Conservation (phyloP, 2,797 vertebrate species). For the Caiman crocodilus region DNA sequence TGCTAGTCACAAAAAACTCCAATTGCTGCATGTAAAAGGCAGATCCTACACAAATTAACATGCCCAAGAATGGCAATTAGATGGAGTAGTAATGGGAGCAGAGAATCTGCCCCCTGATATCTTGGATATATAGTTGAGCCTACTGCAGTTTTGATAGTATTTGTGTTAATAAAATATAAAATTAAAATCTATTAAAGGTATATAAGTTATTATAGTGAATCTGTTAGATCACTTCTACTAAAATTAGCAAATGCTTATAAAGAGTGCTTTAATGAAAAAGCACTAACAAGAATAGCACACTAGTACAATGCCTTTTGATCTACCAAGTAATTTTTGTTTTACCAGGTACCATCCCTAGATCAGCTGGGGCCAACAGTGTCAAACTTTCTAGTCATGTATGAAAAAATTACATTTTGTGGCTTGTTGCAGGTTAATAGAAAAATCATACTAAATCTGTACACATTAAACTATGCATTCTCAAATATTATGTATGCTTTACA, state of each 20-base stretch:
- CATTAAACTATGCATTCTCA: constrained; percentile 30
- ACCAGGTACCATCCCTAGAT: constrained; percentile 6
- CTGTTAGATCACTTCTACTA: constrained; percentile 47
- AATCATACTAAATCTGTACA: constrained; percentile 11
- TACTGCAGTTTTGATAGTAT: constrained; percentile 43
- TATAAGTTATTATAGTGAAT: constrained; percentile 65
- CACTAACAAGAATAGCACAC: constrained; percentile 59
- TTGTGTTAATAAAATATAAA: constrained; percentile 52
- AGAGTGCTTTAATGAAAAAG: constrained; percentile 63
- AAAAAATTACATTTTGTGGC: constrained; percentile 51
- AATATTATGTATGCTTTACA: not conserved
- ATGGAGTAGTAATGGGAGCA: not conserved
- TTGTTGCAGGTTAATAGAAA: constrained; percentile 44
- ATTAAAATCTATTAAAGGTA: constrained; percentile 57
- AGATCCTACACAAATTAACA: not conserved
- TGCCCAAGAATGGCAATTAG: not conserved
- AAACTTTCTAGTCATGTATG: constrained; percentile 29
- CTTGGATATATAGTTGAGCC: not conserved
- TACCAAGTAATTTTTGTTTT: constrained; percentile 27
- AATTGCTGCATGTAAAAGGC: not conserved
- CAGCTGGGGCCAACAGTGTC: constrained; percentile 9
- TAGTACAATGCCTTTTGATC: constrained; percentile 53
- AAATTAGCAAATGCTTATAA: constrained; percentile 65
- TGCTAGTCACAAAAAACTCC: too few species aligned
- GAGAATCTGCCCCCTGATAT: not conserved